Base-by-base conservation (phyloP, 2,797 vertebrate species). In the Acridotheres tristis region DNA sequence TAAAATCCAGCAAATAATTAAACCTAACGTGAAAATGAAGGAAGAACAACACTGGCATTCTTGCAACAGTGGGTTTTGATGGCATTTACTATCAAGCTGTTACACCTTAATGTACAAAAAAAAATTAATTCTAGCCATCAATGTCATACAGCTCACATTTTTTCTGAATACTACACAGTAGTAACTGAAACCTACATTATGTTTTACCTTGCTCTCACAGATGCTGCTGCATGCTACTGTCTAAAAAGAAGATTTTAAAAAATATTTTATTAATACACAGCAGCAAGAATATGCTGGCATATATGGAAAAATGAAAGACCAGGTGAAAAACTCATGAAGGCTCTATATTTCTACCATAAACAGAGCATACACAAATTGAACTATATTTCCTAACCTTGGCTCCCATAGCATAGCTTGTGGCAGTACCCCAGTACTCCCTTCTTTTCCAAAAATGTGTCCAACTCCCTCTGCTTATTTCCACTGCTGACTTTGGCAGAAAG, bases 1-100 rank as follows among this genome's bases (percentile, higher is more conserved):
- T 95, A 94, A 97, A 97, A 96, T 89, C 57, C 88, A 94, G 91
- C 92, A 97, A 97, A 97, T 96, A 96, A 97, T 97, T 94, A 96
- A 97, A 95, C 85, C 85, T 96, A 95, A 97, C 15, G 17, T 81
- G 95, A 93, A 96, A 97, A 96, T 86, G 87, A 94, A 92, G 34
- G 89, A 93, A 97, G 89, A 97, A 93, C 87, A 96, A 81, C 72
- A 80, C 32, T 93, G 92, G 87, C 89, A 92, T 94, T 93, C 90
- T 92, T 92, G 95, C 80, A 95, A 54, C 5, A 5, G 48, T 76
- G 71, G 74, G 58, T 88, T 97, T 96, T 89, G 88, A 95, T 92
- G 93, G 88, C 84, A 95, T 97, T 97, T 96, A 93, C 89, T 95
- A 78, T 90, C 96, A 97, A 96, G 95, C 95, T 97, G 96, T 95